phyloP scores from a whole-genome alignment of 2,888 invertebrate species.

The Oscheius onirici region DNA sequence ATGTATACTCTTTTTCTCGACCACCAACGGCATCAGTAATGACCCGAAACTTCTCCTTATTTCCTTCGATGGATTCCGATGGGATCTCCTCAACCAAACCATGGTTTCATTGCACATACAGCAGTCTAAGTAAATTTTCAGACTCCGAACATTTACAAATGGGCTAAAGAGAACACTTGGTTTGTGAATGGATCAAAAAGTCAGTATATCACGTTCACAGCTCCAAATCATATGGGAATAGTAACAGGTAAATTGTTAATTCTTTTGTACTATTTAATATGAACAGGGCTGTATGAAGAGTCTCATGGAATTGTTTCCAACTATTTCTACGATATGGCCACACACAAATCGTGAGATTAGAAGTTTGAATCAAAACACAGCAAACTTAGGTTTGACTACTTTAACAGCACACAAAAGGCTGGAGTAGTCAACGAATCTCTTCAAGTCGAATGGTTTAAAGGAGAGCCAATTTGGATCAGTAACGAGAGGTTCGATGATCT shows the following conservation, averaged over 20 bases:
- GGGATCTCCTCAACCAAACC: constrained; percentile 51
- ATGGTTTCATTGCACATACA: constrained; percentile 33
- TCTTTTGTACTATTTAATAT: neutral
- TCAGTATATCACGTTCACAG: constrained; percentile 54
- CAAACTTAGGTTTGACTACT: constrained; percentile 48
- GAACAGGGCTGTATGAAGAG: constrained; percentile 50
- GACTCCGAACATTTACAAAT: constrained; percentile 53
- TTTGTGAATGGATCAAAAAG: constrained; percentile 49
- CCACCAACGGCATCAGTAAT: neutral
- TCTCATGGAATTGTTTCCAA: constrained; percentile 58
- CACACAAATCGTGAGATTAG: constrained; percentile 36
- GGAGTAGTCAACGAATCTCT: constrained; percentile 45
- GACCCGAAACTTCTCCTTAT: constrained; percentile 52
- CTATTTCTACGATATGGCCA: constrained; percentile 53
- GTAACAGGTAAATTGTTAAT: constrained; percentile 36
- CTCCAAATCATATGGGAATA: constrained; percentile 60
- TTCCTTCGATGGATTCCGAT: constrained; percentile 58
- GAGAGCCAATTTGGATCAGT: constrained; percentile 53
- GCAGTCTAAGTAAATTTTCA: constrained; percentile 2
- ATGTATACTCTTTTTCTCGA: neutral
- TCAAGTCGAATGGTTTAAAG: constrained; percentile 42
- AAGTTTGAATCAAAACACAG: neutral
- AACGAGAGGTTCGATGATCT: constrained; percentile 38
- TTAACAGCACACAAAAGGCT: constrained; percentile 44
- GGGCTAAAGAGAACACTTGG: constrained; percentile 49